phyloP scores from a whole-genome alignment of 2,888 invertebrate species.

The Sclerodermus sp. region DNA sequence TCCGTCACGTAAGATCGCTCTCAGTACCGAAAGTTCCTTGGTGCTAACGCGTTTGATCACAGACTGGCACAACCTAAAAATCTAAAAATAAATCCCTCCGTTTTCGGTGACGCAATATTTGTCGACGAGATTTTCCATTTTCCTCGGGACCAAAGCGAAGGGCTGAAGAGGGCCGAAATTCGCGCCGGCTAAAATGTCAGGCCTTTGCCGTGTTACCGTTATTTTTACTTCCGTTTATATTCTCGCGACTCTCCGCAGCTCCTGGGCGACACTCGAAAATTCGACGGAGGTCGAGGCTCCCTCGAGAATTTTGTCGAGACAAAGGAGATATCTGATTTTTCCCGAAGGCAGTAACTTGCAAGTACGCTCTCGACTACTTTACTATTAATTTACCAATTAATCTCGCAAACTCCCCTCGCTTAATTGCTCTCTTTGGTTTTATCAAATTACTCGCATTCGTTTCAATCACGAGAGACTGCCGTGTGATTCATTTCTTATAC shows the following conservation, averaged over 20 bases:
- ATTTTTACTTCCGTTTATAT: slow-evolving; percentile 22
- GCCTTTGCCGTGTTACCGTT: slow-evolving; percentile 11
- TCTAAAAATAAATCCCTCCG: no score
- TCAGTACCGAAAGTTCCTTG: slow-evolving; percentile 2
- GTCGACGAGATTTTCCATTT: no score
- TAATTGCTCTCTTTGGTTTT: no score
- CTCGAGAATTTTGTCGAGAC: slow-evolving; percentile 56
- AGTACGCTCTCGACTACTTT: slow-evolving; percentile 41
- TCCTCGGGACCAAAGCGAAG: no score
- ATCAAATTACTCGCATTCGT: no score
- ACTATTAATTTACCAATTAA: background rate
- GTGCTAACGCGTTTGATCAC: no score
- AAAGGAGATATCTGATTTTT: slow-evolving; percentile 64
- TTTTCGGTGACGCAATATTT: no score
- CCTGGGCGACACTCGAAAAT: slow-evolving; percentile 5
- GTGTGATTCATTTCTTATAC: no score
- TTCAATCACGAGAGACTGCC: no score
- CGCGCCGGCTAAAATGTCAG: slow-evolving; percentile 20
- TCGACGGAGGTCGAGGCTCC: slow-evolving; percentile 5
- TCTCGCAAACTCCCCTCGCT: no score
- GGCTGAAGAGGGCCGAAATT: no score
- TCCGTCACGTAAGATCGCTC: background rate
- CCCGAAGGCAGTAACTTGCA: slow-evolving; percentile 67
- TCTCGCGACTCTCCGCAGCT: slow-evolving; percentile 10
- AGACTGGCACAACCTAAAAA: no score